These are phyloP conservation scores for Ptyas mucosa DNA, from an alignment of 2,113 vertebrate genomes.

Conservation along the genomic window DNA sequence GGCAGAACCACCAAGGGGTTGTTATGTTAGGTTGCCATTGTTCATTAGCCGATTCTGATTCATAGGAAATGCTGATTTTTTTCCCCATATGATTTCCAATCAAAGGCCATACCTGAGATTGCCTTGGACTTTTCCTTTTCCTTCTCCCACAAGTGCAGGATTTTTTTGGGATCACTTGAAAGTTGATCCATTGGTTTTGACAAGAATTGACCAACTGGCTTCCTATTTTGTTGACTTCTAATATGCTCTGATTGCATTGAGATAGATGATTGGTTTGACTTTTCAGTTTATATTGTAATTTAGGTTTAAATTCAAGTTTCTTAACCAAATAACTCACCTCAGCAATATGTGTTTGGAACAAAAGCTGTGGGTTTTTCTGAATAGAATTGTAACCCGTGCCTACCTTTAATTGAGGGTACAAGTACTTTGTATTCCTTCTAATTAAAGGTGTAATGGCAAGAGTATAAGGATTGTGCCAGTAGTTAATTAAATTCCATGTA, in stretches of 20 bases:
- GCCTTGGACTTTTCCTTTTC: neutral
- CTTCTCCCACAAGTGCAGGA: neutral
- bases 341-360: neutral
- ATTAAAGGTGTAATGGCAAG: conserved; percentile 13
- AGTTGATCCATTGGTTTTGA: neutral
- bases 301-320: neutral
- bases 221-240: neutral
- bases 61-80: neutral
- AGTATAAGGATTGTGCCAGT: conserved; percentile 17
- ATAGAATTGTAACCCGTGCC: neutral
- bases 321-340: neutral
- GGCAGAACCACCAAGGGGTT: neutral
- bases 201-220: neutral
- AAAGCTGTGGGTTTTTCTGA: neutral
- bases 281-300: neutral
- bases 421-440: conserved; percentile 21
- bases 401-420: neutral
- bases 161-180: neutral
- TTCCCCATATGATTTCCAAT: neutral
- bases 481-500: conserved; percentile 37
- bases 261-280: neutral
- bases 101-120: neutral
- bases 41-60: neutral
- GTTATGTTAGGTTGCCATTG: neutral
- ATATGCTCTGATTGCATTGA: neutral